Evolutionary conservation across 92 coral and sea anemone genomes (phyloP).

Genomic region (Actinernus sp.): DNA sequence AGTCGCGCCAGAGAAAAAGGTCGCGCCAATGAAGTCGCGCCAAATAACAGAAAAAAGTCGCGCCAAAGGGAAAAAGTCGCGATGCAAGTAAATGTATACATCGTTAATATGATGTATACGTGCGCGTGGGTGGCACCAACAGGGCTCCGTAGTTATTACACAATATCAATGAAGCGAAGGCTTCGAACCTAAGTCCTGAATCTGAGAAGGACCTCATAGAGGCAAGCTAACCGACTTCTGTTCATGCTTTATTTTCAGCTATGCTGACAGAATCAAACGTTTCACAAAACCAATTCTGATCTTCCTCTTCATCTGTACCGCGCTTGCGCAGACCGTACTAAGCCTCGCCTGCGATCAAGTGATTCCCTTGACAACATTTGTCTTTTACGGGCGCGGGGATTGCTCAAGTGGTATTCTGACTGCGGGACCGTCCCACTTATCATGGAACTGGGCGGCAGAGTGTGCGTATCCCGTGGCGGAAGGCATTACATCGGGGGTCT

Average conservation of each 20-base stretch:
- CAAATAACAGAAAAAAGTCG: no score
- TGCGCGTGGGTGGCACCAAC: no score
- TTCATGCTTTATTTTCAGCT: conserved; percentile 52
- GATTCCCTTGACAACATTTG: conserved; percentile 73
- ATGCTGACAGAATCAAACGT: conserved; percentile 89
- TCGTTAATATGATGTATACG: no score
- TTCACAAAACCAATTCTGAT: conserved; percentile 79
- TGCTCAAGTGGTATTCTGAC: conserved; percentile 74
- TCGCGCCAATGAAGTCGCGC: no score
- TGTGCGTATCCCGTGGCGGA: conserved; percentile 97
- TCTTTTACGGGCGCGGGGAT: conserved; percentile 79
- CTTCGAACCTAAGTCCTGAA: no score
- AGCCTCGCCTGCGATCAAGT: conserved; percentile 86
- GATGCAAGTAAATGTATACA: no score
- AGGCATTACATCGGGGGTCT: conserved; percentile 95
- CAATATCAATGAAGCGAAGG: no score
- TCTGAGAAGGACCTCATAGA: no score
- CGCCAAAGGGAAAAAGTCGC: no score
- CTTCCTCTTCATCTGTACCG: conserved; percentile 66
- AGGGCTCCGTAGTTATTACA: no score
- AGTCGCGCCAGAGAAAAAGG: no score
- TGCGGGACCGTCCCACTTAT: conserved; percentile 80
- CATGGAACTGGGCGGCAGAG: conserved; percentile 93
- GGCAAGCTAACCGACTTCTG: no score
- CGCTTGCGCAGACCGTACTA: conserved; percentile 73